Conservation (phyloP, 2,888 invertebrate genomes). For the Agrilus cyanescens region DNA sequence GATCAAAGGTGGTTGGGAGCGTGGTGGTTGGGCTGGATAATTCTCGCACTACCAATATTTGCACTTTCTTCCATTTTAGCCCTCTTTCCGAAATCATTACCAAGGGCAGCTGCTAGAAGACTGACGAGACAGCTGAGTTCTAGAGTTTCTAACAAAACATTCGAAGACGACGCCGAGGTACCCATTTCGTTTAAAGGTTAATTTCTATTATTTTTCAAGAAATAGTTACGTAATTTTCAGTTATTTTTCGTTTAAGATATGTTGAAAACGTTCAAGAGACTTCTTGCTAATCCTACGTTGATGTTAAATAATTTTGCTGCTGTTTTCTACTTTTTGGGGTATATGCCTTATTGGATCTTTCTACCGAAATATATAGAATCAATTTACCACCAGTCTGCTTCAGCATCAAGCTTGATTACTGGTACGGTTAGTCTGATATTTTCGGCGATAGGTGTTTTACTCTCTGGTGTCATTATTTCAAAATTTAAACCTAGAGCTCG, state of each 20-base stretch:
- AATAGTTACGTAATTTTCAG: neutral
- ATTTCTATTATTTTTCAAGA: neutral
- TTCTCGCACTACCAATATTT: constrained; percentile 46
- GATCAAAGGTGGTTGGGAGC: constrained; percentile 73
- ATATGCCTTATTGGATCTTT: constrained; percentile 68
- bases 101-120: constrained; percentile 48
- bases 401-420: constrained; percentile 61
- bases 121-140: constrained; percentile 20
- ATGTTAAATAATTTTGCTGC: constrained; percentile 63
- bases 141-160: constrained; percentile 10
- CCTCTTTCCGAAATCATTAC: constrained; percentile 57
- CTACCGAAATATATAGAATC: constrained; percentile 76
- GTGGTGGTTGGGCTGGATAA: constrained; percentile 72
- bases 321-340: constrained; percentile 59
- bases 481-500: constrained; percentile 54
- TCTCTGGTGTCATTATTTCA: constrained; percentile 54
- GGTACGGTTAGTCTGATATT: constrained; percentile 59
- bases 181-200: constrained; percentile 36
- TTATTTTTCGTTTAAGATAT: constrained; percentile 41
- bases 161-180: constrained; percentile 23
- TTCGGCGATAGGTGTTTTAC: constrained; percentile 55
- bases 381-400: constrained; percentile 65
- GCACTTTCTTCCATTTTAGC: constrained; percentile 49
- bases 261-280: constrained; percentile 48
- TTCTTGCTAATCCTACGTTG: constrained; percentile 53